These are phyloP conservation scores for Noctuana brunneofusca DNA, from an alignment of 2,888 invertebrate genomes.

Conservation along the genomic window DNA sequence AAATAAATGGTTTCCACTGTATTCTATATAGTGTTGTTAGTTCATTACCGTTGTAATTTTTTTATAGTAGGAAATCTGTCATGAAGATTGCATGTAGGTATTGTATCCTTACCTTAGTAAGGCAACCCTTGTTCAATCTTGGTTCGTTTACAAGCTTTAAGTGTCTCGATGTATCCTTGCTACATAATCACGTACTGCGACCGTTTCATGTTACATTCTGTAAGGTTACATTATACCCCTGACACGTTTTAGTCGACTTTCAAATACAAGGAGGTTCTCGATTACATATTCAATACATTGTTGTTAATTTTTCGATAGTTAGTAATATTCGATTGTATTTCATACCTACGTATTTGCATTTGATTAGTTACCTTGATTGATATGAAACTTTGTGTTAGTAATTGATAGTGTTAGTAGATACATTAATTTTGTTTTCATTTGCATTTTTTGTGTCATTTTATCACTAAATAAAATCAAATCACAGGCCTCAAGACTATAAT, in stretches of 20 bases:
- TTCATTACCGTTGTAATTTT: no score
- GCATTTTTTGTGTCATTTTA: no score
- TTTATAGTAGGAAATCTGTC: background rate
- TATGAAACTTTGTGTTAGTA: background rate
- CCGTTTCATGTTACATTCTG: conserved; percentile 32
- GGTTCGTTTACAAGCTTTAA: conserved; percentile 20
- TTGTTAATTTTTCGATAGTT: conserved; percentile 10
- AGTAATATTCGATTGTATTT: background rate
- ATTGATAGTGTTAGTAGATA: background rate
- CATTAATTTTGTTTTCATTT: no score
- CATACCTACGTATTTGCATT: background rate
- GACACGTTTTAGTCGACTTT: conserved; percentile 37
- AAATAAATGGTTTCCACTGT: no score
- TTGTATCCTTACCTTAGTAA: background rate
- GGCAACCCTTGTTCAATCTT: background rate
- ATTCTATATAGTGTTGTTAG: no score
- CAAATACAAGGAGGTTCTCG: conserved; percentile 33
- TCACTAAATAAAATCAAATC: no score
- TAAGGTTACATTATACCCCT: conserved; percentile 38
- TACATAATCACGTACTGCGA: conserved; percentile 34
- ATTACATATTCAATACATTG: conserved; percentile 31
- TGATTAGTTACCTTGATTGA: conserved; percentile 11
- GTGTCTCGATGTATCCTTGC: conserved; percentile 30
- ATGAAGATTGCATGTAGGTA: background rate
- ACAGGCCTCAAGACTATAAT: no score